Conservation (phyloP, 2,113 vertebrate species). For the Collichthys lucidus region DNA sequence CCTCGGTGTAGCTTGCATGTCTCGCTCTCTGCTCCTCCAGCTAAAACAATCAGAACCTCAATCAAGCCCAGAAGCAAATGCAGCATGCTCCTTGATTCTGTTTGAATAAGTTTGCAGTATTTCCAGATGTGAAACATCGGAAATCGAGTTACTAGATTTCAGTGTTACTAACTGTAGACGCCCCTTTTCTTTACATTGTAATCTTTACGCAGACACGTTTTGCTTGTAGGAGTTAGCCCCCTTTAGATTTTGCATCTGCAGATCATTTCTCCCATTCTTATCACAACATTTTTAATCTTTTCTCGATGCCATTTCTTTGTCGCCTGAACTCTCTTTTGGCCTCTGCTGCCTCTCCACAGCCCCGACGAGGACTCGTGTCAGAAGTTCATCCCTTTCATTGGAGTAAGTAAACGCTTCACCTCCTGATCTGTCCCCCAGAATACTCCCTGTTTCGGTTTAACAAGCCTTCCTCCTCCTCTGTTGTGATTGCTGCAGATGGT, state of each 20-base stretch:
- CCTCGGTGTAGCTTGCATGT: conserved; percentile 68
- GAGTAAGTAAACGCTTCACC: conserved; percentile 84
- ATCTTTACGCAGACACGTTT: conserved; percentile 11
- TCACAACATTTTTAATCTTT: conserved; percentile 12
- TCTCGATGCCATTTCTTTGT: conserved; percentile 27
- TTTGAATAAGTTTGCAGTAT: conserved; percentile 11
- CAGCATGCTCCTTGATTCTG: conserved; percentile 51
- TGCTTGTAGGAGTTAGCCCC: conserved; percentile 18
- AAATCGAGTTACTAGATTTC: conserved; percentile 31
- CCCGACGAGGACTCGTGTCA: conserved; percentile 97
- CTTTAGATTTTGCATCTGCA: conserved; percentile 5
- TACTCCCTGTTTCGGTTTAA: neutral
- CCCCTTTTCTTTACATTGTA: neutral
- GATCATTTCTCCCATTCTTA: conserved; percentile 12
- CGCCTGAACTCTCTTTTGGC: conserved; percentile 5
- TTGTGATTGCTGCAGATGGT: conserved; percentile 87
- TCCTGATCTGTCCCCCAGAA: neutral
- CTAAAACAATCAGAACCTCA: neutral
- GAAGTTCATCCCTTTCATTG: conserved; percentile 98
- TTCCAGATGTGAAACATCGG: conserved; percentile 54
- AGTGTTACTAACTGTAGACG: conserved; percentile 28
- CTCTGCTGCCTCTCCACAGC: conserved; percentile 80
- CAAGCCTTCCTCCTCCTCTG: neutral
- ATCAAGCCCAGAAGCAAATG: conserved; percentile 38
- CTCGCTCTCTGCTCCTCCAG: conserved; percentile 54